Evolutionary conservation across 2,797 vertebrate species (phyloP).

Genomic region (Microctenopoma stevenorrisi): DNA sequence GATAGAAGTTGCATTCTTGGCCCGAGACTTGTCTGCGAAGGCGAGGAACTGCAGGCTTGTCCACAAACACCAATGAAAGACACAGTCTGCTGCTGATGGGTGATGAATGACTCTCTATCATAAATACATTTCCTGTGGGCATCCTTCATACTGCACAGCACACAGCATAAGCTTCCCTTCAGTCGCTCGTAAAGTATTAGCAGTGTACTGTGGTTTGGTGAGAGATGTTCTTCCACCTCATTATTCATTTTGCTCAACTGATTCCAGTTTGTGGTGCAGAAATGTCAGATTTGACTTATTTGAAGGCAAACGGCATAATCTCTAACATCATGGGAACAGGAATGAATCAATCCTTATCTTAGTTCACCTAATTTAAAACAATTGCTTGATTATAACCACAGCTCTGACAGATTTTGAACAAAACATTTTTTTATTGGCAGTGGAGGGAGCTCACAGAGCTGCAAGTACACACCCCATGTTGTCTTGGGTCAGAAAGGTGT

Average conservation of each 20-base stretch:
- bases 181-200: slow-evolving; percentile 42
- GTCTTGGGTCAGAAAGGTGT: slow-evolving; percentile 82
- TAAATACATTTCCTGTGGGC: slow-evolving; percentile 65
- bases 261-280: slow-evolving; percentile 43
- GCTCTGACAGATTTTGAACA: slow-evolving; percentile 30
- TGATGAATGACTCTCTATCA: slow-evolving; percentile 63
- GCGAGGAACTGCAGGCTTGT: slow-evolving; percentile 39
- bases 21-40: slow-evolving; percentile 41
- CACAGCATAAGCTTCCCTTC: slow-evolving; percentile 12
- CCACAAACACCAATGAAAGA: slow-evolving; percentile 60
- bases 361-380: slow-evolving; percentile 43
- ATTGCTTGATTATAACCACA: slow-evolving; percentile 32
- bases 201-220: slow-evolving; percentile 42
- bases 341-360: slow-evolving; percentile 57
- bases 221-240: slow-evolving; percentile 43
- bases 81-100: slow-evolving; percentile 48
- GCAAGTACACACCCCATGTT: slow-evolving; percentile 84
- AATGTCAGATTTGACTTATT: slow-evolving; percentile 57
- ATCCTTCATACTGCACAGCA: slow-evolving; percentile 36
- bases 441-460: slow-evolving; percentile 1
- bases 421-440: slow-evolving; percentile 21
- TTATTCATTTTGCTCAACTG: slow-evolving; percentile 40
- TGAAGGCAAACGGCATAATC: slow-evolving; percentile 42
- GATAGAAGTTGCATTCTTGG: slow-evolving; percentile 77
- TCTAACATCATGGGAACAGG: slow-evolving; percentile 48